Base-by-base conservation (phyloP, 2,797 vertebrate species). In the Spea hammondii region DNA sequence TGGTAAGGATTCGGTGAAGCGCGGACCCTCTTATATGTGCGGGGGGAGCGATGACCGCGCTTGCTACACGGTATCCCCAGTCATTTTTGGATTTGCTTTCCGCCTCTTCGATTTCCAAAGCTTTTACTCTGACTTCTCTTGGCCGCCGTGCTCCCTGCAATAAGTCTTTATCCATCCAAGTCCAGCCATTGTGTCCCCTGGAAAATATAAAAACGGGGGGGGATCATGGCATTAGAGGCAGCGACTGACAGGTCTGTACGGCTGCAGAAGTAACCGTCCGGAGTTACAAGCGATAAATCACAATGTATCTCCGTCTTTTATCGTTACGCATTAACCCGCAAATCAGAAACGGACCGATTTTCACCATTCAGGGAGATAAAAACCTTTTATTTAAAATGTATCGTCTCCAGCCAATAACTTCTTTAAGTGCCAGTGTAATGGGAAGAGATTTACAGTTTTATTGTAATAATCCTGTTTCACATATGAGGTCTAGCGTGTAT, bases 121-220 rank as follows among this genome's bases (percentile, higher is more conserved):
- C 60, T 65, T 65, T 65, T 49, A 67, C 67, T 51, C 9, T 17
- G 49, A 9, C 48, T 50, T 69, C 17, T 50, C 14, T 62, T 6
- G 49, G 0, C 10, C 45, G 17, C 17, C 13, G 10, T 17, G 14
- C 11, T 46, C 64, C 6, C 66, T 68, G 13, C 8, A 48, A 64
- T 74, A 65, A 7, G 32, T 49, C 57, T 82, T 8, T 70, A 82
- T 55, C 80, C 80, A 82, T 5, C 70, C 17, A 5, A 82, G 75
- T 57, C 80, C 80, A 2, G 70, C n/a, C 46, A 17, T 0, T 0
- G 80, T 82, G 44, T 82, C 69, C 47, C 80, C 80, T 82, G 62
- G 10, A 51, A 74, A 67, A 73, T 4, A 32, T 46, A 6, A 45
- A 32, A 32, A 32, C 32, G 32, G 32, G 32, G 32, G 32, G 32